These are phyloP conservation scores for Rhipidura dahli DNA, from an alignment of 2,113 vertebrate species.

Conservation along the genomic window DNA sequence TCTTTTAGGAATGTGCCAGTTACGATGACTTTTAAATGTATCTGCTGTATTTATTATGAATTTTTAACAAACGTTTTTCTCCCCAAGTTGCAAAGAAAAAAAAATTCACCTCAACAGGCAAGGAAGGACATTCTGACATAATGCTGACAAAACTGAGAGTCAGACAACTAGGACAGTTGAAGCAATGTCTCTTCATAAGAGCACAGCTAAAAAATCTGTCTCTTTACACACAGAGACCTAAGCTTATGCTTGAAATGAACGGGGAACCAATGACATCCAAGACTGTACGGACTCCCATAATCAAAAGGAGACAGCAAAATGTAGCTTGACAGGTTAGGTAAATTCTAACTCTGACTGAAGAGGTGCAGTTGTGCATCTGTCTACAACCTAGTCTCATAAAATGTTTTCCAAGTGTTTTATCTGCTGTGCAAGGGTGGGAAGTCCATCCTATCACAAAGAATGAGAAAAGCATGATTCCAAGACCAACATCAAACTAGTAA, in stretches of 20 bases:
- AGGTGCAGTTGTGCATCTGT: not conserved
- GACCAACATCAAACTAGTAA: not conserved
- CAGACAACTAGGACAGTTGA: not conserved
- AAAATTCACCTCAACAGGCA: rapidly evolving
- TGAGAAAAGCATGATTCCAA: not conserved
- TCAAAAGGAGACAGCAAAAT: not conserved
- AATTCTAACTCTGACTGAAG: not conserved
- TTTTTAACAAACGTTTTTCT: not conserved
- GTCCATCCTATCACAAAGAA: not conserved
- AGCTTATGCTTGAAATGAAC: not conserved
- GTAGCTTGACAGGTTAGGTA: not conserved
- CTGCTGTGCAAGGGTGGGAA: not conserved
- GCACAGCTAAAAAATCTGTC: not conserved
- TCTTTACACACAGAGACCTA: not conserved
- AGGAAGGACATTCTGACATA: not conserved
- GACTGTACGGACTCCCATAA: not conserved
- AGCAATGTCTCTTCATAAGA: not conserved
- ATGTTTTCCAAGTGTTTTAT: not conserved
- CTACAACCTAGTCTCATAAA: not conserved
- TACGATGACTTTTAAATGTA: not conserved
- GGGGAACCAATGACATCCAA: not conserved
- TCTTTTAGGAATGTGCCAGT: not conserved
- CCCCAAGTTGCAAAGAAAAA: not conserved
- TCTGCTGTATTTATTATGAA: not conserved
- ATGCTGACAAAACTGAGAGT: not conserved